Base-by-base conservation (phyloP, 2,113 vertebrate genomes). In the Datnioides undecimradiatus region DNA sequence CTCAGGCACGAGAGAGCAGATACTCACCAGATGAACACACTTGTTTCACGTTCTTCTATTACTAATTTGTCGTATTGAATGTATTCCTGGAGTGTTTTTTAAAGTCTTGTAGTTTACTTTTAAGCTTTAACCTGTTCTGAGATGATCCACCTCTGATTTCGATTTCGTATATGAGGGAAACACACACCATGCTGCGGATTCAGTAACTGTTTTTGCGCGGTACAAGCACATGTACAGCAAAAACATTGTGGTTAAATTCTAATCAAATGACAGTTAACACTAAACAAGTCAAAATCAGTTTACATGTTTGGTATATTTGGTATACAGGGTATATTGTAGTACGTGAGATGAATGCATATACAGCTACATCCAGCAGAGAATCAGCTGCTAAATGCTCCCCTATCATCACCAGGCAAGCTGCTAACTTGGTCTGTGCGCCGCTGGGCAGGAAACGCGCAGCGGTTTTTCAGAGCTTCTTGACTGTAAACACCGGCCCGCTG, bases 11-110 rank as follows among this genome's bases (percentile, higher is more conserved):
- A 57, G 11, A n/a, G 31, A 52, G 36, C 5, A 25, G 55, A 63
- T 27, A 16, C n/a, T 62, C 62, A 54, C 8, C 38, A 75, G 38
- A 62, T 62, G 63, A 29, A 54, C 70, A 34, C 27, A 17, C n/a
- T 11, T 19, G 5, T 54, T 55, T 55, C 48, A 52, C 12, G 13
- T n/a, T 46, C 29, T 60, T 54, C 16, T 12, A 4, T 21, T 4
- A 41, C 51, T 51, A 6, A n/a, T 34, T 65, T 31, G 31, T 72
- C 27, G 29, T 25, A 0, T n/a, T 66, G 23, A 62, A 41, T 46
- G 13, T 21, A 16, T 34, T 36, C 46, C 25, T 27, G 34, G 17
- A 38, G 16, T 31, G 33, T 5, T 7, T 51, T 52, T n/a, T 13
- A 51, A 19, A 69, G 41, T 52, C 8, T 51, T 60, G 2, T 60